These are phyloP conservation scores for Drosophila asahinai DNA, from an alignment of 1,140 invertebrate genomes.

Conservation along the genomic window DNA sequence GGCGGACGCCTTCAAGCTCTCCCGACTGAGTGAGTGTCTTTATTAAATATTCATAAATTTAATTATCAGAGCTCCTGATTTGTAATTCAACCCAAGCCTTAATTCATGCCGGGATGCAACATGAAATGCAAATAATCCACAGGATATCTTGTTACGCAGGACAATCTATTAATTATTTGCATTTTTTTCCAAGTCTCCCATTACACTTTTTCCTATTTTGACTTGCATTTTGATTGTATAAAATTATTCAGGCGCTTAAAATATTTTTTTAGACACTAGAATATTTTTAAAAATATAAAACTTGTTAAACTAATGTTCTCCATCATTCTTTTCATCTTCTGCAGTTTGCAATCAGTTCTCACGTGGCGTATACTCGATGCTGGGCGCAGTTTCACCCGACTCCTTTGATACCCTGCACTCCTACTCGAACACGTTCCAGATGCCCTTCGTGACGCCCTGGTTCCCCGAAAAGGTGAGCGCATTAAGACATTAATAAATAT, in stretches of 20 bases:
- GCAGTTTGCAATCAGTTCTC: constrained; percentile 97
- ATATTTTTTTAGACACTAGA: neutral
- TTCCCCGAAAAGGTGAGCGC: constrained; percentile 94
- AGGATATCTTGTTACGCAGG: constrained; percentile 14
- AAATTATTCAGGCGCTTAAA: neutral
- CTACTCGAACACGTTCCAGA: constrained; percentile 97
- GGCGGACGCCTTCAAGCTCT: constrained; percentile 96
- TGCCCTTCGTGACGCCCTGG: constrained; percentile 97
- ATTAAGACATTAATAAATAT: constrained; percentile 74
- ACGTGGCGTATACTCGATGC: constrained; percentile 94
- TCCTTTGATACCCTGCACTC: constrained; percentile 97
- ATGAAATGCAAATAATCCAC: neutral
- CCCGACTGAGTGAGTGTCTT: constrained; percentile 92
- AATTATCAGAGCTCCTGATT: constrained; percentile 11
- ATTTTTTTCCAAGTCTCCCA: constrained; percentile 39
- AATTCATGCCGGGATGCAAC: constrained; percentile 15
- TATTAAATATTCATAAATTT: neutral
- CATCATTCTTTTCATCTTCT: constrained; percentile 65
- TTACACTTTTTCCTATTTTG: neutral
- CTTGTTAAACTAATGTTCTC: too few species aligned
- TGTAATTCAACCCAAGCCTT: neutral
- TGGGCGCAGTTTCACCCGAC: constrained; percentile 95
- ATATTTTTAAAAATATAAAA: neutral
- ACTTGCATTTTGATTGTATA: neutral
- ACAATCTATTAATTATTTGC: constrained; percentile 44